Base-by-base conservation (phyloP, 2,888 invertebrate genomes). In the Brachyptera risi region DNA sequence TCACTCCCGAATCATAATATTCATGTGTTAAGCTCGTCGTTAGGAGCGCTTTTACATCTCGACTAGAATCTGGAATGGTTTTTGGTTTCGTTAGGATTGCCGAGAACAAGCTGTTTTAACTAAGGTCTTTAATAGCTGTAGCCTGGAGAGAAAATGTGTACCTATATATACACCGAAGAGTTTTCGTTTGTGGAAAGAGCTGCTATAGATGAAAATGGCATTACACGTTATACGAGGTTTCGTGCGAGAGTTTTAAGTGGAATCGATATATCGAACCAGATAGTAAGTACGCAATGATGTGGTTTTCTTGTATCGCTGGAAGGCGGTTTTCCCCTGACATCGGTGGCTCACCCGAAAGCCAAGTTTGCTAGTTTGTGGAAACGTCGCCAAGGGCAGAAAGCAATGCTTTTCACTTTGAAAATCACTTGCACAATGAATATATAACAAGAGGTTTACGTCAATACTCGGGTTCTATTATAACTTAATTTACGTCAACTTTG, bases 271-370 rank as follows among this genome's bases (percentile, higher is more conserved):
- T 47, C 23, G 47, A 47, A 23, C 24, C 47, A 23, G 21, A 47
- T 24, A 47, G 23, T 47, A 24, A 47, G 23, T 47, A 47, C n/a
- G 47, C 47, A 47, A 47, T 47, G 47, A 47, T 47, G 47, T 24
- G 47, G 47, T 47, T 47, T 24, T 5, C 24, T 4, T 3, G 44
- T 19, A 24, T 47, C n/a, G n/a, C n/a, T n/a, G n/a, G n/a, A n/a
- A n/a, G n/a, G n/a, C n/a, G n/a, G n/a, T n/a, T n/a, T n/a, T n/a
- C n/a, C n/a, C n/a, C n/a, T n/a, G n/a, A n/a, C n/a, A n/a, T n/a
- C n/a, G n/a, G 47, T 24, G 47, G 47, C 23, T 47, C n/a, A 24
- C 47, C 47, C n/a, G 23, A 24, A 47, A 47, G 23, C 23, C 24
- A 21, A 24, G n/a, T n/a, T n/a, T n/a, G n/a, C n/a, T n/a, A n/a